Evolutionary conservation across 2,113 vertebrate species (phyloP).

Genomic region (Pelusios castaneus): DNA sequence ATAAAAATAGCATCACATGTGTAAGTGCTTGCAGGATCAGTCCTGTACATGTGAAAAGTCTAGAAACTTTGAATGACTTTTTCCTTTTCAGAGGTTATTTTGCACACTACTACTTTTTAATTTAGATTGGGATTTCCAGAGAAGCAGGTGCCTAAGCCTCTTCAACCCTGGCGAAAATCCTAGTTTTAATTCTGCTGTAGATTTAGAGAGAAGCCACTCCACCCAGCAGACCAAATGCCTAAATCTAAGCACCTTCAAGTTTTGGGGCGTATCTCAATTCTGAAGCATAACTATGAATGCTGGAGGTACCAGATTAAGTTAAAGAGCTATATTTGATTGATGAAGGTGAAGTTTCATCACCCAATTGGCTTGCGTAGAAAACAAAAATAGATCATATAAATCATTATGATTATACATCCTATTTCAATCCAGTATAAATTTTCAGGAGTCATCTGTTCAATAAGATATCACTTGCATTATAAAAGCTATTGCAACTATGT

Average conservation of each 20-base stretch:
- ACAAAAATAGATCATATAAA: background rate
- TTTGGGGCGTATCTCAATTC: accelerated
- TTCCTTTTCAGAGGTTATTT: background rate
- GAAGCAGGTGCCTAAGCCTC: background rate
- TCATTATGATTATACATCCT: background rate
- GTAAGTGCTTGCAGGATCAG: background rate
- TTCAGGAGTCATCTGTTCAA: accelerated
- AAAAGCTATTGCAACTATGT: accelerated
- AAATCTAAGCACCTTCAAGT: background rate
- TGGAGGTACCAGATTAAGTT: background rate
- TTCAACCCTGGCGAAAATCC: background rate
- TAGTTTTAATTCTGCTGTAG: background rate
- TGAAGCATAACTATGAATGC: background rate
- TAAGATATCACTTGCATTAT: accelerated
- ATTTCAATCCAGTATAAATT: accelerated
- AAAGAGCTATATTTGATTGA: background rate
- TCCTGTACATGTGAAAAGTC: background rate
- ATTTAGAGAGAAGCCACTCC: background rate
- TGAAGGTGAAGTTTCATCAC: background rate
- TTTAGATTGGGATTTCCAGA: conserved; percentile 2
- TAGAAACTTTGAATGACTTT: accelerated
- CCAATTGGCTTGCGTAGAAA: background rate
- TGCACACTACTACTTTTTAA: background rate
- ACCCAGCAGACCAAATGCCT: background rate
- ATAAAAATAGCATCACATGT: background rate